These are phyloP conservation scores for Phyllotis vaccarum DNA, from an alignment of 2,797 vertebrate genomes.

Conservation along the genomic window DNA sequence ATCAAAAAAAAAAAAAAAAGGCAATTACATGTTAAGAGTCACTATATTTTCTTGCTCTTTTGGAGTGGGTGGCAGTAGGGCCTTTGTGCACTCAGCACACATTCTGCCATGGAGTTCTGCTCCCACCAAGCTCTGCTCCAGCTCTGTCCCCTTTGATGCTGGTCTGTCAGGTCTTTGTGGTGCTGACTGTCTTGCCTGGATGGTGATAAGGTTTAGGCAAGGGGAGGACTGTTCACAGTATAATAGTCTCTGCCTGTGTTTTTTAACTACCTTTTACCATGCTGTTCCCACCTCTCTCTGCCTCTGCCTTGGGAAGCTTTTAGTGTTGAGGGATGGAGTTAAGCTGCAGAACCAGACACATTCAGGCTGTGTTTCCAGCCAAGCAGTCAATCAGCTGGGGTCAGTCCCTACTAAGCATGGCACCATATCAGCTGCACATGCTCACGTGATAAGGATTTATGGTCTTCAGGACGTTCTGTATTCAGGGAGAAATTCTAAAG, in stretches of 20 bases:
- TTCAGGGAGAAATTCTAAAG: conserved; percentile 50
- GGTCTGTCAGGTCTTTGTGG: background rate
- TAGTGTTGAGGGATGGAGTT: background rate
- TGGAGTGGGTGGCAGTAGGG: too few species aligned
- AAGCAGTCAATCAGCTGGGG: background rate
- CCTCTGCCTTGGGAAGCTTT: background rate
- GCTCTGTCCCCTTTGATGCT: background rate
- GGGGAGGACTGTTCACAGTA: background rate
- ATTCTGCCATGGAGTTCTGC: rapidly evolving
- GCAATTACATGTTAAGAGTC: background rate
- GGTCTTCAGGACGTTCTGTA: background rate
- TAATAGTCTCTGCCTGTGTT: background rate
- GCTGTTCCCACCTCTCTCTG: background rate
- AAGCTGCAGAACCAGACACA: background rate
- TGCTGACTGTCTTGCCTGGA: background rate
- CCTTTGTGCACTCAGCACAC: background rate
- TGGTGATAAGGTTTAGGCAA: background rate
- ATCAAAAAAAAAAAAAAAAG: background rate
- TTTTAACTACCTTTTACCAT: background rate
- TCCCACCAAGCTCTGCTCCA: too few species aligned
- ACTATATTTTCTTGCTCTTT: background rate
- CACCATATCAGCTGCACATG: background rate
- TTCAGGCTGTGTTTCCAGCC: background rate
- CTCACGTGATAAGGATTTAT: background rate
- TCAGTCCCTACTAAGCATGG: background rate